phyloP scores from a whole-genome alignment of 2,113 vertebrate species.

The Corythornis madagascariensis region DNA sequence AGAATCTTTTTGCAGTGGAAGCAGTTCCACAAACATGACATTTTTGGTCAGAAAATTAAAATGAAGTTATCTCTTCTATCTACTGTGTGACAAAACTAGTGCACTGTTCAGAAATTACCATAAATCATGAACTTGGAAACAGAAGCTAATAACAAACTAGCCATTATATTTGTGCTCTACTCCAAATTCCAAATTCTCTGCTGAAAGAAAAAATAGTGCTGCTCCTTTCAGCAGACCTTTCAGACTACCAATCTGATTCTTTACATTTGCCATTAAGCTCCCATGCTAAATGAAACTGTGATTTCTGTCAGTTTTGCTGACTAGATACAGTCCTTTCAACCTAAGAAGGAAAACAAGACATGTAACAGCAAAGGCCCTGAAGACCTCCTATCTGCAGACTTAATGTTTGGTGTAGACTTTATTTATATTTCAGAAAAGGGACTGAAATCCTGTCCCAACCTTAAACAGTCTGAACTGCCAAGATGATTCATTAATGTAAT shows the following conservation, averaged over 20 bases:
- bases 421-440: neutral
- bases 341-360: neutral
- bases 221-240: neutral
- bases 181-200: neutral
- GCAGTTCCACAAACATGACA: neutral
- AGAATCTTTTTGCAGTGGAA: neutral
- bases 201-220: neutral
- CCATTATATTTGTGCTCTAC: neutral
- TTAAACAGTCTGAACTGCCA: neutral
- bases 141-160: neutral
- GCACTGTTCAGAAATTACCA: neutral
- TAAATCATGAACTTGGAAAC: neutral
- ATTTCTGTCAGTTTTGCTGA: neutral
- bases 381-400: neutral
- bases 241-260: neutral
- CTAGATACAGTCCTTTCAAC: neutral
- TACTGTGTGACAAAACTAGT: neutral
- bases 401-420: neutral
- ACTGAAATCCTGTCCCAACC: neutral
- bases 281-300: neutral
- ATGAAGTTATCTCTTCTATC: neutral
- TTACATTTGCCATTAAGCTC: neutral
- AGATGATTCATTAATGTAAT: neutral
- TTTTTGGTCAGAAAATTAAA: neutral
- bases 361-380: neutral